phyloP scores from a whole-genome alignment of 1,140 invertebrate genomes.

The Caenorhabditis elegans region WBcel235 BX284602.5:4654501-4655000 shows the following conservation, averaged over 20 bases:
- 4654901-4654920: constrained; percentile 26
- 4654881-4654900: constrained; percentile 43
- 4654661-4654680: background rate
- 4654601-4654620: constrained; percentile 74
- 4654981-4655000: background rate
- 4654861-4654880: constrained; percentile 40
- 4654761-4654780: constrained; percentile 41
- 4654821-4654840: background rate
- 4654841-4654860: constrained; percentile 17
- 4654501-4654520: background rate
- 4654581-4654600: constrained; percentile 69
- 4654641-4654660: constrained; percentile 31
- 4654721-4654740: background rate
- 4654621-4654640: constrained; percentile 66
- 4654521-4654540: background rate
- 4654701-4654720: no score
- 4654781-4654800: constrained; percentile 50
- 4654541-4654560: constrained; percentile 70
- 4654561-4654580: constrained; percentile 71
- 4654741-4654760: constrained; percentile 47
- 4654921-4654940: background rate
- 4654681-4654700: no score
- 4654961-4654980: background rate
- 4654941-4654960: background rate
- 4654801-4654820: background rate